Percentiles rank a stretch among this genome's conserved stretches.
Evolutionary conservation across 2,888 invertebrate species (phyloP).

Genomic region (Itoplectis maculator): DNA sequence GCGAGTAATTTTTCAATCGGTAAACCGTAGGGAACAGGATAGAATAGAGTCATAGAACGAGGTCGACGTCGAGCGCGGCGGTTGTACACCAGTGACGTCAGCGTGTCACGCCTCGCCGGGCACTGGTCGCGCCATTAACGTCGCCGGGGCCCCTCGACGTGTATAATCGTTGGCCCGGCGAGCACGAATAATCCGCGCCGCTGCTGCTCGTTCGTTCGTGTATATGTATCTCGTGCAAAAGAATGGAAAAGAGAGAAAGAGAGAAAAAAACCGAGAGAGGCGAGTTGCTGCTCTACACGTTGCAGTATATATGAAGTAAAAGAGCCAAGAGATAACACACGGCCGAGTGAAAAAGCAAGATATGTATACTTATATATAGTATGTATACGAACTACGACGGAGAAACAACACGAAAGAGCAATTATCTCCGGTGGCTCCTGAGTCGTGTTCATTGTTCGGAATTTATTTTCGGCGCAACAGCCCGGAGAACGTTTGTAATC

Average conservation of each 20-base stretch:
- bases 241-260: conserved; percentile 36
- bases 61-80: conserved; percentile 64
- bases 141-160: conserved; percentile 64
- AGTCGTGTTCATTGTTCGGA: conserved; percentile 62
- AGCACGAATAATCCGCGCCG: conserved; percentile 59
- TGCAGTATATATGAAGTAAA: conserved; percentile 45
- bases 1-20: conserved; percentile 44
- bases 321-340: conserved; percentile 55
- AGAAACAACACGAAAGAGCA: conserved; percentile 65
- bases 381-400: conserved; percentile 5
- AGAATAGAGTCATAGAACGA: conserved; percentile 66
- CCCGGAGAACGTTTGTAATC: neutral
- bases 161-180: conserved; percentile 59
- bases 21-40: conserved; percentile 35
- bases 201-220: conserved; percentile 33
- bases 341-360: conserved; percentile 47
- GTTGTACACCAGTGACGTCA: conserved; percentile 80
- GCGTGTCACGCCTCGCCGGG: conserved; percentile 81
- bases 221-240: conserved; percentile 51
- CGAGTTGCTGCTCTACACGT: conserved; percentile 36
- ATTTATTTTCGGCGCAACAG: conserved; percentile 55
- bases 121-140: conserved; percentile 82
- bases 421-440: conserved; percentile 60
- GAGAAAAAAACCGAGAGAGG: conserved; percentile 44
- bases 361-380: conserved; percentile 27